Conservation (phyloP, 2,113 vertebrate genomes). For the Spizaetus ornatus region DNA sequence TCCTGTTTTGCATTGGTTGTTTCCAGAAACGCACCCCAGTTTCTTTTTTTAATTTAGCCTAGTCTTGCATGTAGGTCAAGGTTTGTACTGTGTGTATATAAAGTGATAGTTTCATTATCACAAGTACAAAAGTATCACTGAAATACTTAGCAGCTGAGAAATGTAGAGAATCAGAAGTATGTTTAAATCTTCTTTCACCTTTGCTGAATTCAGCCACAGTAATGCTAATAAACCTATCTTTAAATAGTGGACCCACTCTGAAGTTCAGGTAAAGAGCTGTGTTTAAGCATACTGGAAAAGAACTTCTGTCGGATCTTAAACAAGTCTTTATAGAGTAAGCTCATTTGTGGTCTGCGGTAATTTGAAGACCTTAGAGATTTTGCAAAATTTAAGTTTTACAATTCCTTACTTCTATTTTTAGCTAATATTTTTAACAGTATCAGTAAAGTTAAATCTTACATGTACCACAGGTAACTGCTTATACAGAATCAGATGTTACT, state of each 20-base stretch:
- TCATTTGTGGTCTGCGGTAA: not conserved
- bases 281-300: not conserved
- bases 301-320: not conserved
- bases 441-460: not conserved
- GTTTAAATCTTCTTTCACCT: slow-evolving; percentile 22
- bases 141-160: slow-evolving; percentile 58
- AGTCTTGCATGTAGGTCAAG: slow-evolving; percentile 56
- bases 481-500: slow-evolving; percentile 10
- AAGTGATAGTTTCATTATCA: slow-evolving; percentile 59
- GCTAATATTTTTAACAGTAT: not conserved
- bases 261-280: not conserved
- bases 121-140: slow-evolving; percentile 24
- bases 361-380: slow-evolving; percentile 15
- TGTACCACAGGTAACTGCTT: slow-evolving; percentile 16
- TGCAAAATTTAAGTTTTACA: not conserved
- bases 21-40: slow-evolving; percentile 38
- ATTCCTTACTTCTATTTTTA: slow-evolving; percentile 35
- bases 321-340: not conserved
- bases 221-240: slow-evolving; percentile 11
- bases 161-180: slow-evolving; percentile 28
- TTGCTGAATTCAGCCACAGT: slow-evolving; percentile 20
- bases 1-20: slow-evolving; percentile 22
- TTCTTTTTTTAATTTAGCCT: slow-evolving; percentile 14
- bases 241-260: not conserved
- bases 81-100: slow-evolving; percentile 12